Conservation (phyloP, 1,140 invertebrate species). For the Eueides isabella region DNA sequence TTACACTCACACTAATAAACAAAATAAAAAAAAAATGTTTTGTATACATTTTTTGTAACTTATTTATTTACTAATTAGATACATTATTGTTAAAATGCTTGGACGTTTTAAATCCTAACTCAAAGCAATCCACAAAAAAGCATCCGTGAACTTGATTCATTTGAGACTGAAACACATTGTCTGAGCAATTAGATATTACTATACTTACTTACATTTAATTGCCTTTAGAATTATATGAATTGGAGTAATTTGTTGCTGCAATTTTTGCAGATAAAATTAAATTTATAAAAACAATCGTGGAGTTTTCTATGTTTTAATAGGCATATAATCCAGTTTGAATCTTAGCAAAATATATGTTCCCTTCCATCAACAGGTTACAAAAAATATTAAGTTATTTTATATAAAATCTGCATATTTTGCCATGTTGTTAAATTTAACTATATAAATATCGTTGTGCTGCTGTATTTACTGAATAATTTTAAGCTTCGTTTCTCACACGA, state of each 20-base stretch:
- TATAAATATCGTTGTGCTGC: background rate
- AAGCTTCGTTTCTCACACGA: background rate
- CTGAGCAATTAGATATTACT: constrained; percentile 4
- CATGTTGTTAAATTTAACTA: background rate
- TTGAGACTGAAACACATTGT: constrained; percentile 18
- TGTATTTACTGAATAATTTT: constrained; percentile 3
- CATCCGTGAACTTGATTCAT: constrained; percentile 34
- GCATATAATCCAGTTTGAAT: background rate
- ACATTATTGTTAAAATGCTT: no score
- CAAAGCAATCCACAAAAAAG: no score
- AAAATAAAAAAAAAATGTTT: no score
- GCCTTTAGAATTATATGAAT: background rate
- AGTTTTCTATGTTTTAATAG: background rate
- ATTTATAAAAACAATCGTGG: background rate
- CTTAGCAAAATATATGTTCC: background rate
- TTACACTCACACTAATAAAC: background rate
- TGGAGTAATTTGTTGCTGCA: background rate
- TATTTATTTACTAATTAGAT: no score
- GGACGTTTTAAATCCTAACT: constrained; percentile 36
- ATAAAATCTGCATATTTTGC: background rate
- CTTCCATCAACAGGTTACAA: background rate
- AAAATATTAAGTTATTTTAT: no score
- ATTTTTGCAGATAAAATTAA: background rate
- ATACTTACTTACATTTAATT: constrained; percentile 1
- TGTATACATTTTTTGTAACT: background rate